These are phyloP conservation scores for Rhabdomys dilectus DNA, from an alignment of 2,113 vertebrate genomes.

Conservation along the genomic window DNA sequence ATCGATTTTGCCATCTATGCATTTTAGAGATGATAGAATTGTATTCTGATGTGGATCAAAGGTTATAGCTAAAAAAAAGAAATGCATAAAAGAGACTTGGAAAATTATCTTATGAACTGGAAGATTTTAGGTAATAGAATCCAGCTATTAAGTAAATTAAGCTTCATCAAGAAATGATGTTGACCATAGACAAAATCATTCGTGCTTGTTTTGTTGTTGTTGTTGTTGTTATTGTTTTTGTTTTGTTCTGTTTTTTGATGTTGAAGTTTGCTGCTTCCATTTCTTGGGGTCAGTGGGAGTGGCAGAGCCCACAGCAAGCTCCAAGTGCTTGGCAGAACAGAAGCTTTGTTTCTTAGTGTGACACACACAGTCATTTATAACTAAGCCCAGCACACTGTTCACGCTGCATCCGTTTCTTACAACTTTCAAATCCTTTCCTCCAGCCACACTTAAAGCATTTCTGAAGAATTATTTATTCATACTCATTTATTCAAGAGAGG, in stretches of 20 bases:
- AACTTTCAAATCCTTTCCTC: background rate
- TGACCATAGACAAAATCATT: conserved; percentile 6
- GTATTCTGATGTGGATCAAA: conserved; percentile 52
- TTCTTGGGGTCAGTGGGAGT: background rate
- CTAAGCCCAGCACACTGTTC: background rate
- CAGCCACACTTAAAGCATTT: background rate
- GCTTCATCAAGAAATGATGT: conserved; percentile 40
- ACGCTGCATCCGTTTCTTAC: background rate
- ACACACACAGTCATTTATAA: conserved; percentile 8
- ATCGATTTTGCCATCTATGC: background rate
- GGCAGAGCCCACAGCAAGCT: background rate
- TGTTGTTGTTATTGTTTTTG: no score
- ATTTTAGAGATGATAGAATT: conserved; percentile 9
- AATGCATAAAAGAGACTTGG: background rate
- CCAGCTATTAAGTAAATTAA: background rate
- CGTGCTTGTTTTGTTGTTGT: background rate
- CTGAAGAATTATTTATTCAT: background rate
- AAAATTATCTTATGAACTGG: conserved; percentile 18
- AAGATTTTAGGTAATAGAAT: conserved; percentile 17
- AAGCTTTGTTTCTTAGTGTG: background rate
- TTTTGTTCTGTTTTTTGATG: background rate
- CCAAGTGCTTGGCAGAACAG: conserved; percentile 15
- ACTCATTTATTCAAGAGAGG: conserved; percentile 18
- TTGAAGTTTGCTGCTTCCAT: background rate
- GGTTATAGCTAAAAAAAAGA: conserved; percentile 8